Percentiles rank a stretch among this genome's conserved stretches.
Evolutionary conservation across 2,113 vertebrate genomes (phyloP).

Genomic region (Lota lota): DNA sequence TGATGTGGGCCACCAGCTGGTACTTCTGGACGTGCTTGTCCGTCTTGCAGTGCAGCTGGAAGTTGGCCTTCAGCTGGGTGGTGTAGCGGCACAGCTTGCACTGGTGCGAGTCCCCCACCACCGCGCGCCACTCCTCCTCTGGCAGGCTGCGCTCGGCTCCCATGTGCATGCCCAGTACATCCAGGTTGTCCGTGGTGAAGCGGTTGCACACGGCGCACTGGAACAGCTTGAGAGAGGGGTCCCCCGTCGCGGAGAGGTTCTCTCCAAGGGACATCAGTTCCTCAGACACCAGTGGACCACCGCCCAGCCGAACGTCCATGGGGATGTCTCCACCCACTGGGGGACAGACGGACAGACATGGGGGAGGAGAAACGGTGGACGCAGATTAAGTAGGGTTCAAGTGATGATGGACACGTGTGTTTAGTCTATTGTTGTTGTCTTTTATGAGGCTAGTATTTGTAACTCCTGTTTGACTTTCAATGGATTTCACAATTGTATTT

Average conservation of each 20-base stretch:
- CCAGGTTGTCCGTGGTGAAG: slow-evolving; percentile 97
- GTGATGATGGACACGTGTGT: background rate
- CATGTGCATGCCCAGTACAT: slow-evolving; percentile 96
- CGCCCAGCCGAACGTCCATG: slow-evolving; percentile 90
- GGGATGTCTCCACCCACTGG: slow-evolving; percentile 94
- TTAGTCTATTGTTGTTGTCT: background rate
- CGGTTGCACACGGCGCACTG: slow-evolving; percentile 98
- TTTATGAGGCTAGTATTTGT: too few species aligned
- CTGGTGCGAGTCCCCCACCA: slow-evolving; percentile 94
- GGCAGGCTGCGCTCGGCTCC: slow-evolving; percentile 90
- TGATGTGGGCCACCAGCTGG: slow-evolving; percentile 98
- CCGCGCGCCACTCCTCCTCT: slow-evolving; percentile 94
- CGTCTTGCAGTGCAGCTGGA: slow-evolving; percentile 98
- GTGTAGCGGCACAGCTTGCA: slow-evolving; percentile 98
- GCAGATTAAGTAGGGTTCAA: background rate
- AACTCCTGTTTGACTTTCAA: background rate
- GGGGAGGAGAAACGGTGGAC: background rate
- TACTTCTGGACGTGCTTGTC: slow-evolving; percentile 98
- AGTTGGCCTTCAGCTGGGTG: slow-evolving; percentile 98
- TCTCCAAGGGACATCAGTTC: slow-evolving; percentile 98
- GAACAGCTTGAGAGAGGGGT: slow-evolving; percentile 97
- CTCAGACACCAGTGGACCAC: slow-evolving; percentile 95
- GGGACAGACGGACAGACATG: slow-evolving; percentile 7
- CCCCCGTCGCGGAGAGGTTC: slow-evolving; percentile 93
- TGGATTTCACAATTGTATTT: slow-evolving; percentile 14